A percentile compares a stretch with the other conserved stretches of the same genome.
phyloP scores from a whole-genome alignment of 92 coral and sea anemone genomes.

The Epizoanthus illoricatus region DNA sequence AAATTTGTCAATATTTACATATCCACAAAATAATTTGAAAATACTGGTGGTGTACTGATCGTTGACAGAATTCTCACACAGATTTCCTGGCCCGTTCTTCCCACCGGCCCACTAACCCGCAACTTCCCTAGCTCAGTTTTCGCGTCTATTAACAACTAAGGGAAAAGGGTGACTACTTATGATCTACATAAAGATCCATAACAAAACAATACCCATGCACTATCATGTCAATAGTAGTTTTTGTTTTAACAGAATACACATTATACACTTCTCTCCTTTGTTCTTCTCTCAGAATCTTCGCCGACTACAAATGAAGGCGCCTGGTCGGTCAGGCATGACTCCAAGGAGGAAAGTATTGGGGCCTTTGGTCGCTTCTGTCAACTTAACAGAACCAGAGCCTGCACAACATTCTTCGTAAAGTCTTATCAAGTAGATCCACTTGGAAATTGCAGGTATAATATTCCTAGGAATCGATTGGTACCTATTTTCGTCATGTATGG shows the following conservation, averaged over 20 bases:
- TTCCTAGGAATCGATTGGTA: background rate
- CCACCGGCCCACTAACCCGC: too few species aligned
- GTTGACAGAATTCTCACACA: too few species aligned
- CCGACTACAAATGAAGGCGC: background rate
- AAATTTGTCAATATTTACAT: too few species aligned
- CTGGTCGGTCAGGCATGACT: background rate
- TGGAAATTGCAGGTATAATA: slow-evolving; percentile 54
- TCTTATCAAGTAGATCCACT: slow-evolving; percentile 42
- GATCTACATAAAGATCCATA: too few species aligned
- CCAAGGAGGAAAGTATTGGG: slow-evolving; percentile 27
- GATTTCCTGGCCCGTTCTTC: too few species aligned
- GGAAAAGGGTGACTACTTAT: background rate
- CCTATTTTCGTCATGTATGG: too few species aligned
- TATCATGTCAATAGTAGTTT: background rate
- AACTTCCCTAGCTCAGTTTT: too few species aligned
- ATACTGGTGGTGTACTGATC: too few species aligned
- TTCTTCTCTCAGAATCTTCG: background rate
- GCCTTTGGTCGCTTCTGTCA: slow-evolving; percentile 42
- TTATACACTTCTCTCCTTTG: background rate
- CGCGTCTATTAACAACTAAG: background rate
- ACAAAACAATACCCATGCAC: background rate
- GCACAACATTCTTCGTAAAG: slow-evolving; percentile 50
- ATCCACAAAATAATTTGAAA: too few species aligned
- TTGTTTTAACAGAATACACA: background rate
- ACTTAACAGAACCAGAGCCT: slow-evolving; percentile 57